Base-by-base conservation (phyloP, 2,888 invertebrate species). In the Himalopsyche kuldschensis region DNA sequence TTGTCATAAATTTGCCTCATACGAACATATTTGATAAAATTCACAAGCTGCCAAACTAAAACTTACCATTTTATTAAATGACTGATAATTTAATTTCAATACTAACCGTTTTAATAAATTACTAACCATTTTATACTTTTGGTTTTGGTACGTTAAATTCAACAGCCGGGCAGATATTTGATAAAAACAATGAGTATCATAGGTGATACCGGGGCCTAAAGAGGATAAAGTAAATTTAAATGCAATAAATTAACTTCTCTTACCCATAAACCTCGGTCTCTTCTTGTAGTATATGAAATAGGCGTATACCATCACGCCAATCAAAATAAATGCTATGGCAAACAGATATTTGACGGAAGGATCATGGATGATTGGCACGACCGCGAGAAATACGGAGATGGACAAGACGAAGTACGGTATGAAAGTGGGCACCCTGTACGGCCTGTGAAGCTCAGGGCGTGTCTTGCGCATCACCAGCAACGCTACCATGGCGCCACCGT, bases 401-500 rank as follows among this genome's bases (percentile, higher is more conserved):
- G 93, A 84, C 47, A 96, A 90, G 81, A 96, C 95, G 85, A 96
- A 92, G 87, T 95, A 93, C 0, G 96, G 96, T 83, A 97, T 93
- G 8, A 93, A 87, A 11, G 94, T 94, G 1, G 95, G 95, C 11
- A 96, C 95, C 88, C 93, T 93, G 88, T 96, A 97, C 0, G 96
- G 96, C 83, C 97, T 91, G 0, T 91, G 92, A 31, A 92, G 93
- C 84, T 95, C 89, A 4, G 94, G 93, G 88, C 94, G 94, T 0
- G 95, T 96, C 87, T 89, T 94, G 77, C 97, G 90, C 87, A 97
- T 90, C 0, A 96, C 93, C 47, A 97, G 89, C 24, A 97, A 90
- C 0, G 96, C 94, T 0, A 95, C 92, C 95, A 97, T 96, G 0
- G 96, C 96, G 0, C 94, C 89, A 0, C 96, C 97, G 89, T 97